Base-by-base conservation (phyloP, 2,888 invertebrate genomes). In the Brachylomia viminalis region DNA sequence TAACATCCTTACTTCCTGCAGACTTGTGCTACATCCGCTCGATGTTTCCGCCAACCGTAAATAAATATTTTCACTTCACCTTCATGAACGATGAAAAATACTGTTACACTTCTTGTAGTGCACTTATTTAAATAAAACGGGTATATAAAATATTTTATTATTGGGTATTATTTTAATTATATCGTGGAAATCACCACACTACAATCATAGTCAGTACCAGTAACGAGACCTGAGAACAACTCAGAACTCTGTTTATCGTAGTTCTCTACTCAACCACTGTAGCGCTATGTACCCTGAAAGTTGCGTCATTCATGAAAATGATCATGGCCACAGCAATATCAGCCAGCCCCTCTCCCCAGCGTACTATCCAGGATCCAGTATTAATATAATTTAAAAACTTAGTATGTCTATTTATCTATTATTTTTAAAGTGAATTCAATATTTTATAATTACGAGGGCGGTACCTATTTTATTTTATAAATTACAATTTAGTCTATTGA, bases 401-500 rank as follows among this genome's bases (percentile, higher is more conserved):
- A 45, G 2, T 20, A 10, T 49, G 2, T 59, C 3, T 42, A 42
- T 5, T 15, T 30, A 42, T 42, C 1, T 42, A 38, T n/a, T n/a
- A 33, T 11, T 33, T 54, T n/a, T 30, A 20, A 20, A 42, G 15
- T 8, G 2, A 67, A 27, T 27, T 20, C 1, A 3, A 38, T 33
- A 6, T 33, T n/a, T 45, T 30, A 11, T n/a, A 47, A 59, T 33
- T 4, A n/a, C n/a, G 33, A 52, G 5, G 1, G 27, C 7, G 1
- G 10, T 6, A 59, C 13, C n/a, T 47, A 38, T 23, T 75, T 33
- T 27, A 38, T 33, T 27, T 11, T 15, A 1, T 33, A 20, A 62
- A 38, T 23, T 64, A 56, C 75, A 47, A 47, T 23, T 17, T 23
- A 56, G 75, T 64, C 38, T 38, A 38, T 75, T 74, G 75, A 74